Evolutionary conservation across 1,140 invertebrate species (phyloP).

Genomic region (Cyclargus thomasi): DNA sequence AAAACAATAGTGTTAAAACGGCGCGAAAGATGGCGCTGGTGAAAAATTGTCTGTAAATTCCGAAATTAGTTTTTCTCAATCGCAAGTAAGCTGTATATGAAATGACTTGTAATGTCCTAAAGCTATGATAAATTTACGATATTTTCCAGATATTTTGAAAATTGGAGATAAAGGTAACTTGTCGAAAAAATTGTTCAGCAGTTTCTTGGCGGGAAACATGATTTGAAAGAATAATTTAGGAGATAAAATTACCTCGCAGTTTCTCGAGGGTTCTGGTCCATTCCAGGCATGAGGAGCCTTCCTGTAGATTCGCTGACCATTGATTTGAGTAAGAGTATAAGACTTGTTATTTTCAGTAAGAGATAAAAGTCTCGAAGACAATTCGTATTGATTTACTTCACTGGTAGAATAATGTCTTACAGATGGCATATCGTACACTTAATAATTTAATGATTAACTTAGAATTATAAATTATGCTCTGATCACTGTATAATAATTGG

Average conservation of each 20-base stretch:
- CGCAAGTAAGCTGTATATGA: too few species aligned
- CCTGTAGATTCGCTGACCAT: conserved; percentile 67
- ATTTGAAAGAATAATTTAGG: conserved; percentile 16
- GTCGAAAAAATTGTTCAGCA: neutral
- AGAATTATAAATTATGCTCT: conserved; percentile 13
- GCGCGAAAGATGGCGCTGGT: neutral
- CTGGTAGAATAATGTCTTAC: conserved; percentile 65
- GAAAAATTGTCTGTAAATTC: neutral
- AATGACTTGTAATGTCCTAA: too few species aligned
- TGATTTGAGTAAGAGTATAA: conserved; percentile 69
- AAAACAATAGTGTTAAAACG: neutral
- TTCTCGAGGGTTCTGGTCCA: conserved; percentile 64
- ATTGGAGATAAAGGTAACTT: too few species aligned
- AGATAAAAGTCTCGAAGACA: conserved; percentile 66
- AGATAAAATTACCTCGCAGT: conserved; percentile 57
- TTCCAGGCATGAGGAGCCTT: conserved; percentile 64
- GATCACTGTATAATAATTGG: neutral
- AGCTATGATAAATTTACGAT: too few species aligned
- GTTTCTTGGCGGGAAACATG: conserved; percentile 28
- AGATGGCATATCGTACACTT: conserved; percentile 53
- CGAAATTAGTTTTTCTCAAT: too few species aligned
- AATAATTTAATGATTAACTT: conserved; percentile 20
- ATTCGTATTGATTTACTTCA: conserved; percentile 73
- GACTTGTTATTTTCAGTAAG: conserved; percentile 66
- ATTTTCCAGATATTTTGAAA: too few species aligned